Percentiles rank a stretch among this genome's conserved stretches.
These are phyloP conservation scores for Aphelenchoides bicaudatus DNA, from an alignment of 2,888 invertebrate genomes.

Conservation along the genomic window DNA sequence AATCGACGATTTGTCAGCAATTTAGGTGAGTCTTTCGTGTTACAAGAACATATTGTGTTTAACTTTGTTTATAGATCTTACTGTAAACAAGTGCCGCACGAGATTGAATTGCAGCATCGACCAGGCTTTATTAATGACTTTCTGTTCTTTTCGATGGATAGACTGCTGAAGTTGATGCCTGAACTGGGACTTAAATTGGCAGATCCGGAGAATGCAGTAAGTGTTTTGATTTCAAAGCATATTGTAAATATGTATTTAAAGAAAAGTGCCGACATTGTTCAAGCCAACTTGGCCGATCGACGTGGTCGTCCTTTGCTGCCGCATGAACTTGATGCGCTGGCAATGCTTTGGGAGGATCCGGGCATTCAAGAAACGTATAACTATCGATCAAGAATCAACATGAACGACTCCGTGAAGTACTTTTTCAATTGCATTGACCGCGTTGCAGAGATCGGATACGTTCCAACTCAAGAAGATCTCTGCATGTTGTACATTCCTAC, in stretches of 20 bases:
- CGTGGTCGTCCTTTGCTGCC: constrained; percentile 33
- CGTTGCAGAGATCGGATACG: constrained; percentile 39
- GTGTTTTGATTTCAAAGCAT: constrained; percentile 4
- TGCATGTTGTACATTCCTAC: constrained; percentile 53
- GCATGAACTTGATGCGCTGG: constrained; percentile 28
- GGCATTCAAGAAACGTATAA: constrained; percentile 40
- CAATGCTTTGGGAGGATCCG: constrained; percentile 41
- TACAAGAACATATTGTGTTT: neutral
- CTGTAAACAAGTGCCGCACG: constrained; percentile 39
- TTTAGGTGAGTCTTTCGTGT: constrained; percentile 28
- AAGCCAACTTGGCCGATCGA: constrained; percentile 27
- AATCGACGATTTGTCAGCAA: constrained; percentile 48
- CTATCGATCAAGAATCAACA: constrained; percentile 40
- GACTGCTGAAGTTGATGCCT: constrained; percentile 34
- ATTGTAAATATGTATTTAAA: constrained; percentile 23
- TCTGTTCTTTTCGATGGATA: constrained; percentile 39
- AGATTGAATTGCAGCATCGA: constrained; percentile 43
- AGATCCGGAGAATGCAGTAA: constrained; percentile 38
- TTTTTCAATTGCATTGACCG: constrained; percentile 43
- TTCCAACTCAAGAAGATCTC: constrained; percentile 45
- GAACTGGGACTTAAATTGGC: constrained; percentile 27
- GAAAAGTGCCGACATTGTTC: constrained; percentile 36
- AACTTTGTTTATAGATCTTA: constrained; percentile 26
- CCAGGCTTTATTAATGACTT: constrained; percentile 45
- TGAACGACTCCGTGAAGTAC: constrained; percentile 49